Percentiles rank a stretch among this genome's conserved stretches.
These are phyloP conservation scores for Ectropis grisescens DNA, from an alignment of 1,140 invertebrate genomes.

Conservation along the genomic window DNA sequence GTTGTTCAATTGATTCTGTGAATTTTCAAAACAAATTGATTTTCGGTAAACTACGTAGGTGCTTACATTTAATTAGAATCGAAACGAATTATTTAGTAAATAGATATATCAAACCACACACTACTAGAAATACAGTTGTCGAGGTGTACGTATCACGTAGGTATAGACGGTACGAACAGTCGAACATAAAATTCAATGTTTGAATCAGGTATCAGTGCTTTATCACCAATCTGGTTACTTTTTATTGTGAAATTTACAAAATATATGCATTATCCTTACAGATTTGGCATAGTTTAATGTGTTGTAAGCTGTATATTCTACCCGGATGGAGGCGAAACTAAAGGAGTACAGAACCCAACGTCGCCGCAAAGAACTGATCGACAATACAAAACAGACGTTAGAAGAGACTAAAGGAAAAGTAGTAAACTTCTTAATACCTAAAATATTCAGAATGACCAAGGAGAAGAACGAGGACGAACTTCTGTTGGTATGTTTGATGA, in stretches of 20 bases:
- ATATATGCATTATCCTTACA: no score
- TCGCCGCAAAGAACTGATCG: slow-evolving; percentile 42
- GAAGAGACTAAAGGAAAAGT: slow-evolving; percentile 32
- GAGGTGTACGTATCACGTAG: no score
- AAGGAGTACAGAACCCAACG: slow-evolving; percentile 52
- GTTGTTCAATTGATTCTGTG: no score
- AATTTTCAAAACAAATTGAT: no score
- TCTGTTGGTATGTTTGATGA: slow-evolving; percentile 24
- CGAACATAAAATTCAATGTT: background rate
- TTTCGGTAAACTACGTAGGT: no score
- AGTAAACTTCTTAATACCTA: slow-evolving; percentile 28
- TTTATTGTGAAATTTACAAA: no score
- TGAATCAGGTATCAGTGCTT: background rate
- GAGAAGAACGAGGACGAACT: slow-evolving; percentile 33
- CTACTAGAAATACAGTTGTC: no score
- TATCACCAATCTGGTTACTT: background rate
- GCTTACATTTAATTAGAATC: no score
- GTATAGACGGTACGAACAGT: background rate
- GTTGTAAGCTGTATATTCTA: no score
- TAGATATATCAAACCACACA: no score
- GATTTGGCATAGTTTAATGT: no score
- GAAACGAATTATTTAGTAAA: no score
- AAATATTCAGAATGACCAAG: slow-evolving; percentile 31
- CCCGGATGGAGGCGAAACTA: slow-evolving; percentile 58
- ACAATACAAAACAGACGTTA: slow-evolving; percentile 41